Evolutionary conservation across 2,888 invertebrate genomes (phyloP), one percentile per base, ranked within the genome.

Genomic region (Eupeodes luniger): DNA sequence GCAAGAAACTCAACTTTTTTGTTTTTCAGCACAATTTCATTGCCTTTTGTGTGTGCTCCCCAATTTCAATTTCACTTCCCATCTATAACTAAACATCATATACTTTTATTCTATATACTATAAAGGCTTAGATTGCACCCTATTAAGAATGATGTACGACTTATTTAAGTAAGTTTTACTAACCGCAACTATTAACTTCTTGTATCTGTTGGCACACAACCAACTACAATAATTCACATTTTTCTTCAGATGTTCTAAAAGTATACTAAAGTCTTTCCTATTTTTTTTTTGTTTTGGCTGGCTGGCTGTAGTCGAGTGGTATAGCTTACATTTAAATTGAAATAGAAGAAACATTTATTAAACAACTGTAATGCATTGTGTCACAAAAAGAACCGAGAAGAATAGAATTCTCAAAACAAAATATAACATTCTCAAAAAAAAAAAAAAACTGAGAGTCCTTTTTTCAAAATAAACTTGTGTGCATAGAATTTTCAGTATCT

Each of bases 181-280:
- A 88, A 85, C 88, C 88, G 78, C 88, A 88, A 88, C 88, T 88
- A 88, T 88, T 88, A 88, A 88, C 88, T 88, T 88, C 88, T 84
- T 88, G 88, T 88, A 88, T 88, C 88, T 88, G 81, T 81, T 88
- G 88, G 88, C 88, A 88, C 77, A 61, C 78, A 77, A 88, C 88
- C 88, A 88, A 88, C 81, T 67, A 72, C 85, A 78, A 88, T 88
- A 88, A 85, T 85, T 88, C 84, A 81, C 79, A 84, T 78, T 74
- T 72, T 72, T 67, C 16, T 51, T 53, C 53, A 76, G 34, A 36
- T 27, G 27, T 40, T 59, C 34, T 51, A 61, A 49, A 34, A 12
- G 4, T 47, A 10, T 47, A 11, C 11, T 47, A 40, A 40, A 40
- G 40, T 40, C 40, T 40, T 9, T 9, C 40, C 75, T 1, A 2